Evolutionary conservation across 2,797 vertebrate genomes (phyloP).

Genomic region (Sebastes oblongus): DNA sequence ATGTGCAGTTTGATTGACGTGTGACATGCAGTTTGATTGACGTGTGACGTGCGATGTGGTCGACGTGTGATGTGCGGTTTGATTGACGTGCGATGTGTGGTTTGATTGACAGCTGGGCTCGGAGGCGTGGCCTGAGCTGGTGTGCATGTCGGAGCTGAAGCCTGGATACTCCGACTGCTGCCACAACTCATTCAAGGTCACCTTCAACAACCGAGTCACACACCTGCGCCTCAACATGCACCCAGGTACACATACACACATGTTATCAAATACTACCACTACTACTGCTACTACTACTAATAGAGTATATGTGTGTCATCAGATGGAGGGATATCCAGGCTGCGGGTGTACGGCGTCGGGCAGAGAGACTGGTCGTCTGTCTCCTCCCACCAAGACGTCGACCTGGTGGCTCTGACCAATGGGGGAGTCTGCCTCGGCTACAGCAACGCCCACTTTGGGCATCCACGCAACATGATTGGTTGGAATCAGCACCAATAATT

Average conservation of each 20-base stretch:
- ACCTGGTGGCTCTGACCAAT: constrained; percentile 83
- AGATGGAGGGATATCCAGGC: constrained; percentile 88
- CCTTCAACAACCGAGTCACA: constrained; percentile 77
- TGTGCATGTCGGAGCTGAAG: constrained; percentile 76
- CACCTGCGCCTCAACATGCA: constrained; percentile 89
- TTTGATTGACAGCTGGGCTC: constrained; percentile 74
- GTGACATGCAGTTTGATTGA: fast-evolving
- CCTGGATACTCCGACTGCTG: constrained; percentile 80
- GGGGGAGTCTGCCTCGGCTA: constrained; percentile 88
- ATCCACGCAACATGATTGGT: constrained; percentile 91
- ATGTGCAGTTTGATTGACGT: too few species aligned
- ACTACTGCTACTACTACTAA: too few species aligned
- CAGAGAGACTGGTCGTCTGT: constrained; percentile 82
- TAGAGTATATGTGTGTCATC: constrained; percentile 1
- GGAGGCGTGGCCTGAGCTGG: constrained; percentile 80
- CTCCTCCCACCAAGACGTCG: constrained; percentile 70
- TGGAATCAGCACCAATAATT: neutral
- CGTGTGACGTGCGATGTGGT: too few species aligned
- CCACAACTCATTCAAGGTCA: constrained; percentile 83
- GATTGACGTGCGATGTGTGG: neutral
- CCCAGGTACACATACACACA: constrained; percentile 78
- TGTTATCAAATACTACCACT: too few species aligned
- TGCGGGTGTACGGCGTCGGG: constrained; percentile 86
- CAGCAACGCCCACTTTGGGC: constrained; percentile 87
- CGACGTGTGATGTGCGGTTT: neutral